These are phyloP conservation scores for Reinhardtius hippoglossoides DNA, from an alignment of 2,113 vertebrate species.

Conservation along the genomic window DNA sequence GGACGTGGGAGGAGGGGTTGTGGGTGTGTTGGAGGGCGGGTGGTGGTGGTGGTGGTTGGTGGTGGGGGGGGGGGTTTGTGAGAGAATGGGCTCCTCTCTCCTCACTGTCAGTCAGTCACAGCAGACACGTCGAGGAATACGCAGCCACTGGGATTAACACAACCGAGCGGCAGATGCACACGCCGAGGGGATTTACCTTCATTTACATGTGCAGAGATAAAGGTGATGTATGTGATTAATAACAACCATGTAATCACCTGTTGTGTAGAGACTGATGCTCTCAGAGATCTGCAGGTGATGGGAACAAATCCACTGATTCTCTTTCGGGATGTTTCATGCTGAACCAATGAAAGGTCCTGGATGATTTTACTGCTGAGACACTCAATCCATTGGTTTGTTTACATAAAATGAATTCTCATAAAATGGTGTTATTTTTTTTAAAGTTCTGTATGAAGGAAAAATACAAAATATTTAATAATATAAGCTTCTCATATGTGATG, in stretches of 20 bases:
- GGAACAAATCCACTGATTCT: not conserved
- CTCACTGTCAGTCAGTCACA: conserved; percentile 70
- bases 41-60: conserved; percentile 55
- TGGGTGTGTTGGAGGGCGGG: conserved; percentile 55
- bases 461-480: not conserved
- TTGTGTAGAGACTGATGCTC: too few relatives aligned
- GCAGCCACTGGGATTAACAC: conserved; percentile 66
- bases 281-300: conserved; percentile 3
- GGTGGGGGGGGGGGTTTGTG: conserved; percentile 37
- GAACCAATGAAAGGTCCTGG: not conserved
- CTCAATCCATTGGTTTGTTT: not conserved
- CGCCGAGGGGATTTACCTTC: conserved; percentile 27
- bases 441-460: not conserved
- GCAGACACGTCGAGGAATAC: conserved; percentile 56
- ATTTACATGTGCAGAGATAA: conserved; percentile 37
- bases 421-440: not conserved
- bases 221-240: conserved; percentile 55
- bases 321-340: not conserved
- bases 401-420: not conserved
- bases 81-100: conserved; percentile 56
- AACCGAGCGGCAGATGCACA: conserved; percentile 3
- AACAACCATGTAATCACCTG: not conserved
- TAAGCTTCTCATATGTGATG: not conserved
- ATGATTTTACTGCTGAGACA: not conserved
- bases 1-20: conserved; percentile 60